These are phyloP conservation scores for Tenthredo notha DNA, from an alignment of 2,888 invertebrate species.

Conservation along the genomic window DNA sequence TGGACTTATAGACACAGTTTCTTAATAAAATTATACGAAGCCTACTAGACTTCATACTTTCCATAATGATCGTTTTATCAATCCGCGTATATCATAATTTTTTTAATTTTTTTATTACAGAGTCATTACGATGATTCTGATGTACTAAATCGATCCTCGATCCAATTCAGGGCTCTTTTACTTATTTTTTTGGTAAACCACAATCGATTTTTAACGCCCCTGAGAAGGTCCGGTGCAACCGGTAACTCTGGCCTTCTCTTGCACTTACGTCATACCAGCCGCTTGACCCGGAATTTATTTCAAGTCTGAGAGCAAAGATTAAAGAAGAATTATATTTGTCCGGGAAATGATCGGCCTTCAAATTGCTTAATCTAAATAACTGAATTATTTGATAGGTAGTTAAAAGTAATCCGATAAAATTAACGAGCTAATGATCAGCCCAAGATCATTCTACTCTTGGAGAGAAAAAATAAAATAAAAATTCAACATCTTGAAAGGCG, in stretches of 20 bases:
- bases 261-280: slow-evolving; percentile 27
- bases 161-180: neutral
- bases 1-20: neutral
- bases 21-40: neutral
- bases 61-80: neutral
- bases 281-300: slow-evolving; percentile 48
- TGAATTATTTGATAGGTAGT: neutral
- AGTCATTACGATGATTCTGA: neutral
- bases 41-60: neutral
- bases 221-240: slow-evolving; percentile 27
- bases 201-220: slow-evolving; percentile 19
- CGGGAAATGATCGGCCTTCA: neutral
- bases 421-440: neutral
- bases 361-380: neutral
- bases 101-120: no score
- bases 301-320: slow-evolving; percentile 31
- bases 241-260: slow-evolving; percentile 20
- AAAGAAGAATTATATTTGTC: slow-evolving; percentile 18
- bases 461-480: neutral
- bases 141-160: neutral
- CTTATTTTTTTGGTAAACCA: neutral
- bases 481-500: neutral
- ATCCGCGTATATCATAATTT: neutral
- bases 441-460: neutral
- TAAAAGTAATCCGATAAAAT: neutral